Evolutionary conservation across 2,888 invertebrate genomes (phyloP), one percentile per base, ranked within the genome.

Genomic region (Diabrotica balteata): DNA sequence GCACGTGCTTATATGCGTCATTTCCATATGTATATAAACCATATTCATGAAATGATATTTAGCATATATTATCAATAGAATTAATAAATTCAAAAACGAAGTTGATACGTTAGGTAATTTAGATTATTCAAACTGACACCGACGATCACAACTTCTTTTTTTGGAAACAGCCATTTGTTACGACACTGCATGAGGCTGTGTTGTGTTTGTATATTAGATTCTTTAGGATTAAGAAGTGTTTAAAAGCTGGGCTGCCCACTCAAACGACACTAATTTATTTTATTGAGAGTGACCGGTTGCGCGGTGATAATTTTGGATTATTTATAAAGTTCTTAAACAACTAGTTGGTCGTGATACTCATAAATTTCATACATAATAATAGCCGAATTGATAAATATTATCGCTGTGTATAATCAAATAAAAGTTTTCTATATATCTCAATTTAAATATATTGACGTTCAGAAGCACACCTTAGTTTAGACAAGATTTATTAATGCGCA

Each of bases 181-280:
- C 64, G 64, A 52, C 64, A 59, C 64, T 64, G 64, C 46, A 42
- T 58, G 64, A 52, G 42, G 51, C 52, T 52, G 49, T 59, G 61
- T 57, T 58, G 58, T 63, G 58, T 81, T 79, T 80, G 81, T 83
- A 82, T 82, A 80, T 81, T 80, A 82, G 83, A 84, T 83, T 81
- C 82, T 77, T 76, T 73, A 80, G 82, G 83, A 84, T 84, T 84
- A 84, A 83, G 83, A 80, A 80, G 83, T 83, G 81, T 82, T 84
- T 82, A 81, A 80, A 63, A 63, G 57, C 57, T 32, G 79, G 76
- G 77, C 83, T 80, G 79, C 83, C 83, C 83, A 83, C 83, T 82
- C 79, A 64, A 51, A 58, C 51, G 64, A 64, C 64, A 64, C 52
- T 64, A 74, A 73, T 77, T 77, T 76, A 77, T 76, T 77, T 76